These are phyloP conservation scores for Tauraco erythrolophus DNA, from an alignment of 2,113 vertebrate genomes.

Conservation along the genomic window DNA sequence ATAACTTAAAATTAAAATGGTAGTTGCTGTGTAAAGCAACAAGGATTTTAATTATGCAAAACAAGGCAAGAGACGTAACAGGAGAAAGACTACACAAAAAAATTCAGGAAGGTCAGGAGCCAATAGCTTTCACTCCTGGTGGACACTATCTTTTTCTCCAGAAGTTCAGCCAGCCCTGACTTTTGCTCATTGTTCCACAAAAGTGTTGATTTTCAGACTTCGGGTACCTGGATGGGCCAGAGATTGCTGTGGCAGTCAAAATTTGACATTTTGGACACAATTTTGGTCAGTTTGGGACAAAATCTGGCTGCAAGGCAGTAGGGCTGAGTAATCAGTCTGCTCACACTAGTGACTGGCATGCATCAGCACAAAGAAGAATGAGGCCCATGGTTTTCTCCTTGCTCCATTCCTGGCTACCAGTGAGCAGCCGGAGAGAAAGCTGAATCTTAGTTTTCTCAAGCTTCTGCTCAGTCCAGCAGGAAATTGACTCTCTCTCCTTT, in stretches of 20 bases:
- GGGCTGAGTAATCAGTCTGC: background rate
- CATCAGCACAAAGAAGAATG: background rate
- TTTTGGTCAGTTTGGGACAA: background rate
- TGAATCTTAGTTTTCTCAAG: background rate
- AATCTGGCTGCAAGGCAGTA: background rate
- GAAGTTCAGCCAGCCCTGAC: background rate
- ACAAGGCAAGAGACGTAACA: background rate
- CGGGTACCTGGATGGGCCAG: background rate
- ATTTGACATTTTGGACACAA: background rate
- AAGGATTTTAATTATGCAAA: background rate
- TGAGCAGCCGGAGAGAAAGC: background rate
- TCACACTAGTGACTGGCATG: background rate
- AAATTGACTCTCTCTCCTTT: background rate
- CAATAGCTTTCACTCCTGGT: background rate
- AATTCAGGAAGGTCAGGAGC: background rate
- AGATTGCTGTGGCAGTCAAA: background rate
- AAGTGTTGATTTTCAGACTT: background rate
- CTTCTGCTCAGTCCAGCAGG: background rate
- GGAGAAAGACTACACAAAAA: background rate
- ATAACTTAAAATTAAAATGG: background rate
- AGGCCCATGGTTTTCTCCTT: background rate
- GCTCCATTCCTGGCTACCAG: background rate
- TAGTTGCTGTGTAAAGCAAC: background rate
- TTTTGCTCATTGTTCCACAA: background rate
- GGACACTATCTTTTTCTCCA: background rate